Percentiles rank a stretch among this genome's conserved stretches.
These are phyloP conservation scores for Corythoichthys haematopterus DNA, from an alignment of 2,113 vertebrate species.

Conservation along the genomic window DNA sequence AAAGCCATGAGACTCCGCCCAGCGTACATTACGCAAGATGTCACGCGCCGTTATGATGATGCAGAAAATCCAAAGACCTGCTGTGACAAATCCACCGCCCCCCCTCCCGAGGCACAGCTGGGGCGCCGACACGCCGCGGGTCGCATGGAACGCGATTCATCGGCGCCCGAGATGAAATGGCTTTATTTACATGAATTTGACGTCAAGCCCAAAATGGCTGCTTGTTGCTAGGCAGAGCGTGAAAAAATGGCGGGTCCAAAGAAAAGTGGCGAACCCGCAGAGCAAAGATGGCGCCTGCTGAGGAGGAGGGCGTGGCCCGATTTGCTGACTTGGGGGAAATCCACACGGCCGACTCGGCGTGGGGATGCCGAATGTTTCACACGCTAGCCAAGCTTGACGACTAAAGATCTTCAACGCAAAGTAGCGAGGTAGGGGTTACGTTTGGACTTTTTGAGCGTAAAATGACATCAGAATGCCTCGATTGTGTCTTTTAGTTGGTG, in stretches of 20 bases:
- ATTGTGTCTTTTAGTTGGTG: neutral
- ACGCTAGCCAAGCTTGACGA: neutral
- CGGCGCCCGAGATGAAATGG: slow-evolving; percentile 37
- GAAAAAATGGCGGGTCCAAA: slow-evolving; percentile 63
- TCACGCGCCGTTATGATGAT: slow-evolving; percentile 60
- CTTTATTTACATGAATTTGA: slow-evolving; percentile 58
- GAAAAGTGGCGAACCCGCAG: slow-evolving; percentile 58
- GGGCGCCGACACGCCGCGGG: slow-evolving; percentile 27
- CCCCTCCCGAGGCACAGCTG: slow-evolving; percentile 48
- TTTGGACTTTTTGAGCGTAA: neutral
- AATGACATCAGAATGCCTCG: neutral
- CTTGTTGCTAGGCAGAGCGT: slow-evolving; percentile 76
- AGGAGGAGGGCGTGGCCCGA: slow-evolving; percentile 54
- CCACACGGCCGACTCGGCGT: neutral
- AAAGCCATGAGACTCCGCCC: neutral
- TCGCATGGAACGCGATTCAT: neutral
- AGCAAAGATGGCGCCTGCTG: slow-evolving; percentile 54
- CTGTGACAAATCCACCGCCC: slow-evolving; percentile 51
- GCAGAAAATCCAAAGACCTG: slow-evolving; percentile 48
- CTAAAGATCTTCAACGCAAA: neutral
- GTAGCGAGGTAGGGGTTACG: neutral
- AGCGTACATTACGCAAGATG: slow-evolving; percentile 52
- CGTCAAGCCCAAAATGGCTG: slow-evolving; percentile 56
- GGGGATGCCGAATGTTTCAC: neutral
- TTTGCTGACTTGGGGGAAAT: slow-evolving; percentile 42